Evolutionary conservation across 2,797 vertebrate species (phyloP).

Genomic region (Poecilia velifera): DNA sequence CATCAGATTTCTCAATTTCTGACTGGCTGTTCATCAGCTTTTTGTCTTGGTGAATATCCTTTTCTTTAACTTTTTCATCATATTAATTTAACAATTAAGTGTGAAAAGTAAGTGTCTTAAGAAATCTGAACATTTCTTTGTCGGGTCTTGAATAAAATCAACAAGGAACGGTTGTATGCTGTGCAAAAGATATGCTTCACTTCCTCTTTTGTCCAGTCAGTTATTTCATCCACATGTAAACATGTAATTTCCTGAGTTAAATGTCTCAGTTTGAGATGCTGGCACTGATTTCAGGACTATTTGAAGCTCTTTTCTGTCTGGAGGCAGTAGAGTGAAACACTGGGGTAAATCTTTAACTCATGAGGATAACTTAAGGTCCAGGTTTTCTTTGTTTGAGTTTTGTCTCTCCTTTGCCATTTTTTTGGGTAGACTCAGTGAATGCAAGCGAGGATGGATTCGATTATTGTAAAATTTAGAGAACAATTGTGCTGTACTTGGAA

Average conservation of each 20-base stretch:
- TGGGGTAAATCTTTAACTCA: conserved; percentile 53
- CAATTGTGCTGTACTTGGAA: neutral
- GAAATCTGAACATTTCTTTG: neutral
- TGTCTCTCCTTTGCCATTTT: neutral
- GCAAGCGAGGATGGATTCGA: neutral
- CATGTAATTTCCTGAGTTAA: conserved; percentile 11
- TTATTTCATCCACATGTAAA: neutral
- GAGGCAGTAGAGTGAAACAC: conserved; percentile 34
- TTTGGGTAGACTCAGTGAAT: neutral
- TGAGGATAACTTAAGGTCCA: conserved; percentile 21
- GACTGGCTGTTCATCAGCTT: neutral
- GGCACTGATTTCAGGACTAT: conserved; percentile 45
- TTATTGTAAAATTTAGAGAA: neutral
- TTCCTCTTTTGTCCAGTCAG: neutral
- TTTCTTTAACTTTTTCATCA: neutral
- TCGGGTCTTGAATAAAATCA: neutral
- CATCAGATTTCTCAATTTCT: neutral
- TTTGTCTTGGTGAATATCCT: neutral
- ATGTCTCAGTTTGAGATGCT: conserved; percentile 44
- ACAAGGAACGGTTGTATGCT: neutral
- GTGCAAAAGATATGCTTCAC: neutral
- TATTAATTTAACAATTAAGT: neutral
- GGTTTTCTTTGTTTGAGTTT: neutral
- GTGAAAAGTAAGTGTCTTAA: neutral
- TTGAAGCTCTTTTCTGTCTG: conserved; percentile 48